Base-by-base conservation (phyloP, 2,113 vertebrate genomes). In the Hemiscyllium ocellatum region DNA sequence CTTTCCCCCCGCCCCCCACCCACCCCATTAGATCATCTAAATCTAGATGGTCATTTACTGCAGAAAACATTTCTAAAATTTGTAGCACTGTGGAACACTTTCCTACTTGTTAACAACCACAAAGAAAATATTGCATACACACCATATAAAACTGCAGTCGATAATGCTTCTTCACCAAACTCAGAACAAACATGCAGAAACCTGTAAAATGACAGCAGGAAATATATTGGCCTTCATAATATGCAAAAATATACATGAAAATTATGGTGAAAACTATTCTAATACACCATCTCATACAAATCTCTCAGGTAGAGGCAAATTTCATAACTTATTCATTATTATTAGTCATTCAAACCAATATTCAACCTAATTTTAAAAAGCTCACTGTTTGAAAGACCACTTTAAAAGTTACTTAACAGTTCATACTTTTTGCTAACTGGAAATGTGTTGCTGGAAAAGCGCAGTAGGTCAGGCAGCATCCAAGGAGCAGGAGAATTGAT, bases 181-280 rank as follows among this genome's bases (percentile, higher is more conserved):
- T 99, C 98, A 99, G 98, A 96, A 99, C 99, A 98, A 99, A 99
- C 98, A 99, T 98, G 98, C 99, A 99, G 98, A 99, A 99, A 98
- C 99, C 99, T 99, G 98, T 97, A 98, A 97, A 98, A 97, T 97
- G 94, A 95, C 47, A 95, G 94, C 94, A 95, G 42, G 94, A 72
- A 95, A 42, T 76, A 47, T 95, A 95, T 95, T 95, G 72, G 94
- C 68, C 69, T 33, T 95, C 69, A 72, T 26, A 52, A 95, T 47
- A 95, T 8, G 1, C 52, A n/a, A 90, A 95, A 76, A 52, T 76
- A 52, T 69, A 95, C 6, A 90, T 26, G 13, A 3, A 42, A 50
- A 47, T 95, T 95, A 95, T 72, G 42, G 69, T 95, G 94, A 72
- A 72, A 76, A 66, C 94, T 24, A 95, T 72, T 95, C 94, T 52